Conservation (phyloP, 2,797 vertebrate species). For the Darevskia nairensis region DNA sequence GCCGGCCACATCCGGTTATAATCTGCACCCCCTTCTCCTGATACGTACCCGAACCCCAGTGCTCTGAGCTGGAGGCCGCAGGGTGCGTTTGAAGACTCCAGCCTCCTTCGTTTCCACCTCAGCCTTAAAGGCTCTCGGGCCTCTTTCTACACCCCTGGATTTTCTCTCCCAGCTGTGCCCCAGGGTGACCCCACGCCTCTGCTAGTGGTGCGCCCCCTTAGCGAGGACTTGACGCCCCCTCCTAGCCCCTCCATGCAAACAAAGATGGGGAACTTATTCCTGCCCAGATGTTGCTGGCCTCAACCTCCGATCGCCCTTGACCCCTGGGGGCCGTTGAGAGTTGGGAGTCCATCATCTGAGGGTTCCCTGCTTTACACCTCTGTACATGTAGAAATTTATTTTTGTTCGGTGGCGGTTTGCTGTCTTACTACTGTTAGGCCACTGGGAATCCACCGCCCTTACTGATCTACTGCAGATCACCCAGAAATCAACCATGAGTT, state of each 20-base stretch:
- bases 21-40: fast-evolving
- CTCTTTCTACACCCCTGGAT: neutral
- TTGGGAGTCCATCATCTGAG: no score
- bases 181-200: neutral
- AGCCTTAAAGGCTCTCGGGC: neutral
- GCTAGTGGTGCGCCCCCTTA: neutral
- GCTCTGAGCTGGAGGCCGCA: neutral
- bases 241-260: no score
- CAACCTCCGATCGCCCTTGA: neutral
- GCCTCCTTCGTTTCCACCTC: fast-evolving
- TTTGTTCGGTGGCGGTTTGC: no score
- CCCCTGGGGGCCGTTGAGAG: no score
- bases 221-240: neutral
- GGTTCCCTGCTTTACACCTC: no score
- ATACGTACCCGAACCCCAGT: neutral
- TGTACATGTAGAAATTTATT: no score
- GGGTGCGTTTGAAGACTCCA: neutral
- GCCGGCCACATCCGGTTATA: slow-evolving; percentile 77
- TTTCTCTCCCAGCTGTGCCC: neutral
- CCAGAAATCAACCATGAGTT: no score
- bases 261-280: no score
- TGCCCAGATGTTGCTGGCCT: neutral
- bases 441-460: no score
- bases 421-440: no score
- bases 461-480: no score